Evolutionary conservation across 2,888 invertebrate species (phyloP).

Genomic region (Ptilodon capucinus): DNA sequence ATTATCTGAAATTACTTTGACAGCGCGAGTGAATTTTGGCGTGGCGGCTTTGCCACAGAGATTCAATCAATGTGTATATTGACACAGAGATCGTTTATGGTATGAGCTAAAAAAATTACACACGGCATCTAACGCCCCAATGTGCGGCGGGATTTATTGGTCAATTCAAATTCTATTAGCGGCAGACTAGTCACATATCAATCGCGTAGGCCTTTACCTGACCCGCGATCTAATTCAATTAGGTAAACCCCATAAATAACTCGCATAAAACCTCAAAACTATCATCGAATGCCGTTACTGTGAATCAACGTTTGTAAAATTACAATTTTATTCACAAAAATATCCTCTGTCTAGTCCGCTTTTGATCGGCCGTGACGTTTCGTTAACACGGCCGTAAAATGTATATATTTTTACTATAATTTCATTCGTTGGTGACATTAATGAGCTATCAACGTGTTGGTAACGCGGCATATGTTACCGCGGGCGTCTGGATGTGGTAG

Average conservation of each 20-base stretch:
- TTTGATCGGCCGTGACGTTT: constrained; percentile 31
- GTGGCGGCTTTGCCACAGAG: no score
- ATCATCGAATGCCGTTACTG: constrained; percentile 14
- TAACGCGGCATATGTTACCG: constrained; percentile 37
- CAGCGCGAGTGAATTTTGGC: no score
- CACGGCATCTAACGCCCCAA: no score
- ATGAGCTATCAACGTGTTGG: constrained; percentile 53
- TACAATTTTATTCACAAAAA: constrained; percentile 13
- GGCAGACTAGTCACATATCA: not conserved
- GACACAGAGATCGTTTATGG: no score
- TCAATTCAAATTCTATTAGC: not conserved
- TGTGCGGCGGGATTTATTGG: no score
- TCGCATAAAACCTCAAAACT: constrained; percentile 11
- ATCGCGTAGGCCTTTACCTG: constrained; percentile 18
- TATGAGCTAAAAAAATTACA: no score
- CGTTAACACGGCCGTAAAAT: constrained; percentile 29
- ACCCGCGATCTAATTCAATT: constrained; percentile 17
- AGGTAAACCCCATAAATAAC: constrained; percentile 14
- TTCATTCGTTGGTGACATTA: constrained; percentile 54
- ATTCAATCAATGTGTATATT: no score
- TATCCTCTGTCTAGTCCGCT: constrained; percentile 5
- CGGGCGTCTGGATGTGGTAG: constrained; percentile 19
- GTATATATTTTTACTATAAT: constrained; percentile 45
- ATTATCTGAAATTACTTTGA: no score
- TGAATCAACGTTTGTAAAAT: constrained; percentile 20